These are phyloP conservation scores for Caradrina kadenii DNA, from an alignment of 2,888 invertebrate species.

Conservation along the genomic window DNA sequence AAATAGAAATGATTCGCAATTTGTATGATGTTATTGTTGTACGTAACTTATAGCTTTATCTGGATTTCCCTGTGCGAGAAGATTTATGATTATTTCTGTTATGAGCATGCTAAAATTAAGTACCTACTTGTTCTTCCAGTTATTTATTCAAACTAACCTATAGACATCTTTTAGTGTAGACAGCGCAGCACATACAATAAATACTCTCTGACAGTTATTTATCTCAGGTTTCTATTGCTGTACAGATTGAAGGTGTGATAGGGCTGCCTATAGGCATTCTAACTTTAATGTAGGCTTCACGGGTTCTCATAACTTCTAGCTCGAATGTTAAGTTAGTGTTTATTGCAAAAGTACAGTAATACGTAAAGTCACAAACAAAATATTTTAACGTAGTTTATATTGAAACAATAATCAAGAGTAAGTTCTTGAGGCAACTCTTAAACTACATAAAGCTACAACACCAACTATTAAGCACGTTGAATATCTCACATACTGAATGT, in stretches of 20 bases:
- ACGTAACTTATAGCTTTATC: constrained; percentile 72
- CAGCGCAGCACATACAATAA: background rate
- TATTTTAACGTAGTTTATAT: constrained; percentile 18
- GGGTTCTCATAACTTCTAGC: constrained; percentile 13
- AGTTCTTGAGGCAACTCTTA: constrained; percentile 33
- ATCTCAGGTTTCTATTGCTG: constrained; percentile 2
- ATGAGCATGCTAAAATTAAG: constrained; percentile 25
- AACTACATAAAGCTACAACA: constrained; percentile 63
- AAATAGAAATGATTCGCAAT: constrained; percentile 88
- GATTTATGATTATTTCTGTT: constrained; percentile 51
- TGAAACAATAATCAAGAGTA: constrained; percentile 37
- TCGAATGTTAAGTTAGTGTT: constrained; percentile 10
- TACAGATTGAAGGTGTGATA: background rate
- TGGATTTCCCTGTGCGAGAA: constrained; percentile 63
- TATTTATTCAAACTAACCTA: constrained; percentile 12
- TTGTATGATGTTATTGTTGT: constrained; percentile 82
- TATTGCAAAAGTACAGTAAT: constrained; percentile 26
- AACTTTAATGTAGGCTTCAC: background rate
- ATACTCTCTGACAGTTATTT: background rate
- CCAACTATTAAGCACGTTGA: constrained; percentile 66
- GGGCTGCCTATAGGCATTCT: background rate
- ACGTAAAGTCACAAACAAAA: constrained; percentile 14
- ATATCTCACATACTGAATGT: constrained; percentile 72
- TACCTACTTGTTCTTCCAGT: constrained; percentile 15
- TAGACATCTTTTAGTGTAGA: background rate